Conservation (phyloP, 2,797 vertebrate species). For the Oreochromis mossambicus region DNA sequence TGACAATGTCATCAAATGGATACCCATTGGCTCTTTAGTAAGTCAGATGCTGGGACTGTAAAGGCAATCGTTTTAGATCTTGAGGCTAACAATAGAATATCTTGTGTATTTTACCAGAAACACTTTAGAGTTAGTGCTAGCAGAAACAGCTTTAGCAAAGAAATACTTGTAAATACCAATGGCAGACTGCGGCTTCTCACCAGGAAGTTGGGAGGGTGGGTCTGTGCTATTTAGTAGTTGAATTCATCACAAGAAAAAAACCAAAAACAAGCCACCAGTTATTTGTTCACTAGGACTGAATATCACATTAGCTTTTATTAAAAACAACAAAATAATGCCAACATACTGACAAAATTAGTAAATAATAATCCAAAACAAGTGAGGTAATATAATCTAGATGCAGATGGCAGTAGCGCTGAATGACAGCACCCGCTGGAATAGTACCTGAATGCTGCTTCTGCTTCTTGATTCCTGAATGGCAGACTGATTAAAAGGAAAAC, state of each 20-base stretch:
- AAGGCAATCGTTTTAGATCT: neutral
- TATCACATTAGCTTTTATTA: neutral
- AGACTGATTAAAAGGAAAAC: constrained; percentile 17
- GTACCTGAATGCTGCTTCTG: neutral
- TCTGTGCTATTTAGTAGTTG: neutral
- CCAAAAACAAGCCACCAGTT: neutral
- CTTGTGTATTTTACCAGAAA: neutral
- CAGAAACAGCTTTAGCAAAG: neutral
- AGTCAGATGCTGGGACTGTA: neutral
- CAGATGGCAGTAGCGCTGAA: neutral
- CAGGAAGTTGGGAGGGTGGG: neutral
- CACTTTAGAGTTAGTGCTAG: neutral
- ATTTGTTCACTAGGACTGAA: neutral
- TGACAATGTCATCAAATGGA: neutral
- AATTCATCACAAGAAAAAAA: neutral
- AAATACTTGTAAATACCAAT: neutral
- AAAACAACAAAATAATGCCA: neutral
- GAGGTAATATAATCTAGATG: neutral
- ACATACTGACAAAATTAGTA: neutral
- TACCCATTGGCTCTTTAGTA: neutral
- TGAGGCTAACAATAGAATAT: neutral
- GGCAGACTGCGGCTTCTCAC: neutral
- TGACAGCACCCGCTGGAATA: neutral
- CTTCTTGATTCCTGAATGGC: neutral
- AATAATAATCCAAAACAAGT: neutral